Evolutionary conservation across 2,888 invertebrate species (phyloP).

Genomic region (Nezara viridula): DNA sequence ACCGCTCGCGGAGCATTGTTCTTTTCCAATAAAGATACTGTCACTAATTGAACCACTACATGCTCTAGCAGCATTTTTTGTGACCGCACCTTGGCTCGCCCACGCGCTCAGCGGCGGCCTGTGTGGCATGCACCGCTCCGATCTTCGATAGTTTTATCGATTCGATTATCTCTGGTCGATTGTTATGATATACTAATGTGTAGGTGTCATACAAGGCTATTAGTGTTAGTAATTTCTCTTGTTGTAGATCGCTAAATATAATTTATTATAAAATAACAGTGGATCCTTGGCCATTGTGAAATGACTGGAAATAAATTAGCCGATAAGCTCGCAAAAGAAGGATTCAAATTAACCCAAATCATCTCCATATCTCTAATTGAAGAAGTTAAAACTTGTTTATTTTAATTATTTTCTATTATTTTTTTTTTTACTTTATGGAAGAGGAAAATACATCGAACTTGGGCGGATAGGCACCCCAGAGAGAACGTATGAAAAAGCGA

Average conservation of each 20-base stretch:
- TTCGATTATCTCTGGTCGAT: neutral
- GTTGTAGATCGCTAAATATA: neutral
- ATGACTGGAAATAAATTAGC: too few relatives aligned
- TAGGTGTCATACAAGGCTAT: neutral
- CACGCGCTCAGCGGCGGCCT: neutral
- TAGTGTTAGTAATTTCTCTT: neutral
- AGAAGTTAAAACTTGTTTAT: too few relatives aligned
- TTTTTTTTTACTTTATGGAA: too few relatives aligned
- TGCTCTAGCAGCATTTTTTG: neutral
- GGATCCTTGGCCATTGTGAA: too few relatives aligned
- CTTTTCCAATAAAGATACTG: conserved; percentile 16
- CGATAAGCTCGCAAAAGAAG: too few relatives aligned
- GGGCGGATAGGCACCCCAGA: too few relatives aligned
- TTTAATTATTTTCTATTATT: too few relatives aligned
- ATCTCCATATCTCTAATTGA: too few relatives aligned
- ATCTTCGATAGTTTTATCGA: neutral
- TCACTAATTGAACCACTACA: conserved; percentile 18
- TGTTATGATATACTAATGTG: neutral
- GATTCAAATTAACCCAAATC: too few relatives aligned
- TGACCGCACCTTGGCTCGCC: neutral
- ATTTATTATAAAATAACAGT: neutral
- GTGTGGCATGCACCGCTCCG: neutral
- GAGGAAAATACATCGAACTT: too few relatives aligned
- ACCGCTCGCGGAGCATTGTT: neutral
- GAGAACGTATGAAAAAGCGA: too few relatives aligned